Conservation (phyloP, 2,797 vertebrate species). For the Amazona finschi region DNA sequence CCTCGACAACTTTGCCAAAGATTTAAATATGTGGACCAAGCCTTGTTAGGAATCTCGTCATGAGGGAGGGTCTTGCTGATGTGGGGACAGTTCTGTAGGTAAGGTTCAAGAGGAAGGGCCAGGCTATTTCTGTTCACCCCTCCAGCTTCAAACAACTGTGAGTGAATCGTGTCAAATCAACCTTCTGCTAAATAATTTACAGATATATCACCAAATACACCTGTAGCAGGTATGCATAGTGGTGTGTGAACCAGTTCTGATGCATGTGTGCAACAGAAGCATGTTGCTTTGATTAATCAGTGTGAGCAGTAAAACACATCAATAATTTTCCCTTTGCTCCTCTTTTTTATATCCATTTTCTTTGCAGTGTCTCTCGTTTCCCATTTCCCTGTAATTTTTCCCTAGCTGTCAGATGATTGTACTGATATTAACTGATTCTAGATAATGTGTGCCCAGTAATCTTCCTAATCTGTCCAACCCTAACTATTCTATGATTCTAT, state of each 20-base stretch:
- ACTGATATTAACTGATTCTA: neutral
- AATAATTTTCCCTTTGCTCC: neutral
- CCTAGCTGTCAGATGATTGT: neutral
- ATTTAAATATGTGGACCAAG: neutral
- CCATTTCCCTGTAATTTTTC: neutral
- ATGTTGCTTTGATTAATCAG: neutral
- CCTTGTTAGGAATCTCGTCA: accelerated
- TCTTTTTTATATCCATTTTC: neutral
- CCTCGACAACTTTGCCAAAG: neutral
- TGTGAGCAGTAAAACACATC: neutral
- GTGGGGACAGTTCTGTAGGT: neutral
- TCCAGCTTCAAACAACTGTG: neutral
- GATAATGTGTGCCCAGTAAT: neutral
- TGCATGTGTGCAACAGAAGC: neutral
- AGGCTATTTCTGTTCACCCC: neutral
- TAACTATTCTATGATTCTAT: no score
- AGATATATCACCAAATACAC: neutral
- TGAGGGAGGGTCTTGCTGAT: neutral
- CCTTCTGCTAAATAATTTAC: constrained; percentile 1
- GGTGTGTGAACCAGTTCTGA: neutral
- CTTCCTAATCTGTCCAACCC: neutral
- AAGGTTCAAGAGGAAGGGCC: neutral
- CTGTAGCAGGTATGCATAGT: neutral
- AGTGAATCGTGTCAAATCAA: neutral
- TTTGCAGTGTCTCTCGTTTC: neutral